phyloP scores from a whole-genome alignment of 2,797 vertebrate genomes.

The Todus mexicanus region DNA sequence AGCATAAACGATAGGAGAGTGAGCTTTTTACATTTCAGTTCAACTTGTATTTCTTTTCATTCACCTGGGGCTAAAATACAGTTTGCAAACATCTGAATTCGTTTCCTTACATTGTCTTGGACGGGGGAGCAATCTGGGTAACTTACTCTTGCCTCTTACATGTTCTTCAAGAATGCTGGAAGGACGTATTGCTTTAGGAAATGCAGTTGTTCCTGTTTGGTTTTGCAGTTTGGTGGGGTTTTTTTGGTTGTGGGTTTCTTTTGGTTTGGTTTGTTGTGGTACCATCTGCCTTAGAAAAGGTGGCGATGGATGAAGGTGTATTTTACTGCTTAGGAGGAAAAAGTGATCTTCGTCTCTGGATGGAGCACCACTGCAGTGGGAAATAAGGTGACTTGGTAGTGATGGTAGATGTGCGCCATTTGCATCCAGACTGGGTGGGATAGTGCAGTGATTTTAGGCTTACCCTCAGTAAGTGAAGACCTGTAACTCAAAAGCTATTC shows the following conservation, averaged over 20 bases:
- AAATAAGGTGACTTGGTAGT: neutral
- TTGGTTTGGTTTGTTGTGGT: neutral
- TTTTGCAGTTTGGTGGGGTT: neutral
- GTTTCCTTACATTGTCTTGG: neutral
- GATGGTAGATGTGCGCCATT: neutral
- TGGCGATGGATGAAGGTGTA: neutral
- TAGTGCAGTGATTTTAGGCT: neutral
- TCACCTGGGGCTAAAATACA: neutral
- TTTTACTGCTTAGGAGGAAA: neutral
- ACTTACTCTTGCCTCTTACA: neutral
- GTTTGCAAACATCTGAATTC: neutral
- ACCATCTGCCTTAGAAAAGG: neutral
- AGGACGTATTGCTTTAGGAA: neutral
- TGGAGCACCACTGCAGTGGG: fast-evolving
- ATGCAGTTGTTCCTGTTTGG: neutral
- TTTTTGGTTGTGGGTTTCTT: neutral
- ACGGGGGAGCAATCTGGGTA: fast-evolving
- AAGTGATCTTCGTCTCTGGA: neutral
- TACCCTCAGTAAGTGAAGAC: neutral
- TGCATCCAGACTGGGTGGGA: neutral
- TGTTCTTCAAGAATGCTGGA: neutral
- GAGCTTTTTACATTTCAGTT: neutral
- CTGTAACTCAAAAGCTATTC: neutral
- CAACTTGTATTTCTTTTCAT: neutral
- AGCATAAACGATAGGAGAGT: neutral